Evolutionary conservation across 2,113 vertebrate genomes (phyloP).

Genomic region (Atractosteus spatula): DNA sequence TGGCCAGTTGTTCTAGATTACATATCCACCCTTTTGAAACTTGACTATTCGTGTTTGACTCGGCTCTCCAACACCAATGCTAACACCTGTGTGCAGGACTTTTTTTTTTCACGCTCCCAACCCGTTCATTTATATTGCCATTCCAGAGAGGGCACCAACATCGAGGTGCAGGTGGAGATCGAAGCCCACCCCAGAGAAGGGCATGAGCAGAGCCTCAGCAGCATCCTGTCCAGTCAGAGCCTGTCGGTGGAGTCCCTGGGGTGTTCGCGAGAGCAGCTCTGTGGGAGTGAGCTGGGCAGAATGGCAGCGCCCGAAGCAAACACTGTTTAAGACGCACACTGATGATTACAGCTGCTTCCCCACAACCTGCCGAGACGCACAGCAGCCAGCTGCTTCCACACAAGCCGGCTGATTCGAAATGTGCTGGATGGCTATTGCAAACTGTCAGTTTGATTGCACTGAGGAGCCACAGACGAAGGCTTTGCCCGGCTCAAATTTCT

Average conservation of each 20-base stretch:
- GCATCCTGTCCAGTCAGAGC: slow-evolving; percentile 68
- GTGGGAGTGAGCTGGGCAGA: slow-evolving; percentile 30
- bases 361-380: neutral
- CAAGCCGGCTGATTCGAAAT: neutral
- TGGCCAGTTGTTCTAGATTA: no score
- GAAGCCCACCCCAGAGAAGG: slow-evolving; percentile 63
- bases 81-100: no score
- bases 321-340: neutral
- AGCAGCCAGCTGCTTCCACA: slow-evolving; percentile 13
- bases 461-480: neutral
- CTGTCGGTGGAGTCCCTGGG: slow-evolving; percentile 71
- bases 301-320: slow-evolving; percentile 1
- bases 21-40: no score
- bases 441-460: no score
- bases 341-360: neutral
- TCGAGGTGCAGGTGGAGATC: slow-evolving; percentile 76
- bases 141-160: slow-evolving; percentile 67
- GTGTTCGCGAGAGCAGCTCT: slow-evolving; percentile 61
- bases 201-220: slow-evolving; percentile 71
- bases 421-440: no score
- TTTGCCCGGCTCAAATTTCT: neutral
- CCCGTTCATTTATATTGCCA: no score
- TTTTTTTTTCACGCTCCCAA: no score
- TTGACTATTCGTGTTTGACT: no score
- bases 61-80: no score